Evolutionary conservation across 2,113 vertebrate genomes (phyloP).

Genomic region (Hippocampus comes): DNA sequence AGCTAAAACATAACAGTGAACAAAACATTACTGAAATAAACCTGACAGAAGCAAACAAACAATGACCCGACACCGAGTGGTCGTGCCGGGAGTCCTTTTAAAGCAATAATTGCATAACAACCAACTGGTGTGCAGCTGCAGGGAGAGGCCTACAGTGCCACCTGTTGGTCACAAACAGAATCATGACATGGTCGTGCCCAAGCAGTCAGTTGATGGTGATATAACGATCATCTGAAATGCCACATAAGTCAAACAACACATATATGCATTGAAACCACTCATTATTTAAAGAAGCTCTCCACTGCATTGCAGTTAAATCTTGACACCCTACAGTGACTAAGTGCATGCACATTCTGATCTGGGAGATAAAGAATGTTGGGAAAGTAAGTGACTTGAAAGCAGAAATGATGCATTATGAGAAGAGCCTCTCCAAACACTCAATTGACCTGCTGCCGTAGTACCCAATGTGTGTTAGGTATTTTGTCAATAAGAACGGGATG

Average conservation of each 20-base stretch:
- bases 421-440: neutral
- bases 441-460: neutral
- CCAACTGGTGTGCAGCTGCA: too few species aligned
- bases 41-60: too few species aligned
- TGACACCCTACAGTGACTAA: neutral
- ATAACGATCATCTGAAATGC: too few species aligned
- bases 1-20: too few species aligned
- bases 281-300: neutral
- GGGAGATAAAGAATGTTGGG: conserved; percentile 1
- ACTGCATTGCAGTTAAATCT: neutral
- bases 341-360: neutral
- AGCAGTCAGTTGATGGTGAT: neutral
- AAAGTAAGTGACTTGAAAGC: neutral
- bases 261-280: neutral
- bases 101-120: too few species aligned
- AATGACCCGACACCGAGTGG: too few species aligned
- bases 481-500: neutral
- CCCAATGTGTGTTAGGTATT: neutral
- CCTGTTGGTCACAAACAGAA: too few species aligned
- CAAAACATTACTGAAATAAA: too few species aligned
- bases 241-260: too few species aligned
- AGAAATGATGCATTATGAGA: neutral
- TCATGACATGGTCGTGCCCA: neutral
- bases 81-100: too few species aligned
- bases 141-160: too few species aligned